A percentile compares a stretch with the other conserved stretches of the same genome.
Evolutionary conservation across 2,797 vertebrate genomes (phyloP).

Genomic region (Petrocephalus schoutedeni): DNA sequence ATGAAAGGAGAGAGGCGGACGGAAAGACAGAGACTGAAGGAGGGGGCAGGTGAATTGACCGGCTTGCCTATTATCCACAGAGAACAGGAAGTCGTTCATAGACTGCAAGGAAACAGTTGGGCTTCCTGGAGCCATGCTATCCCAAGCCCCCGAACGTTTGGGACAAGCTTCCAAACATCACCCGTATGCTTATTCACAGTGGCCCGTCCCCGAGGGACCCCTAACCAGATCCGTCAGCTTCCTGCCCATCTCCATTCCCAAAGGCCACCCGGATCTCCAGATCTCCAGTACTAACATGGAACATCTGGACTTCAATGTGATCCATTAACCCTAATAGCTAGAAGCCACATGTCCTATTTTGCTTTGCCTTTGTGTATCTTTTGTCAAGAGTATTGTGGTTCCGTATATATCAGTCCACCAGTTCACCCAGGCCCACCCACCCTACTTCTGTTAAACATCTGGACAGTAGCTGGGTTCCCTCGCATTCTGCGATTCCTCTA

Average conservation of each 20-base stretch:
- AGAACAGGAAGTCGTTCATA: constrained; percentile 23
- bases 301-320: neutral
- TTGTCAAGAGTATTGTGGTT: neutral
- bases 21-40: neutral
- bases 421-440: neutral
- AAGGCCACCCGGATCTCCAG: neutral
- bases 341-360: neutral
- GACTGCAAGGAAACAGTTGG: neutral
- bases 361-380: neutral
- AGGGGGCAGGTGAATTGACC: neutral
- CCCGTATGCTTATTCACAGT: neutral
- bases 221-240: neutral
- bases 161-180: neutral
- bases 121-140: constrained; percentile 3
- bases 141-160: neutral
- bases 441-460: neutral
- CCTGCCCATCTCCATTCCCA: neutral
- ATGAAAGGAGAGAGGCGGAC: neutral
- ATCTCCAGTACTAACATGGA: neutral
- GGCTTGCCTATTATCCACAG: neutral
- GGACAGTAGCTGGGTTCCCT: neutral
- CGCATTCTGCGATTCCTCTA: neutral
- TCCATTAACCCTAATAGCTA: neutral
- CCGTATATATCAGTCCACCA: neutral
- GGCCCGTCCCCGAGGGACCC: neutral